Conservation (phyloP, 92 coral and sea anemone species). For the Galaxea fascicularis region DNA sequence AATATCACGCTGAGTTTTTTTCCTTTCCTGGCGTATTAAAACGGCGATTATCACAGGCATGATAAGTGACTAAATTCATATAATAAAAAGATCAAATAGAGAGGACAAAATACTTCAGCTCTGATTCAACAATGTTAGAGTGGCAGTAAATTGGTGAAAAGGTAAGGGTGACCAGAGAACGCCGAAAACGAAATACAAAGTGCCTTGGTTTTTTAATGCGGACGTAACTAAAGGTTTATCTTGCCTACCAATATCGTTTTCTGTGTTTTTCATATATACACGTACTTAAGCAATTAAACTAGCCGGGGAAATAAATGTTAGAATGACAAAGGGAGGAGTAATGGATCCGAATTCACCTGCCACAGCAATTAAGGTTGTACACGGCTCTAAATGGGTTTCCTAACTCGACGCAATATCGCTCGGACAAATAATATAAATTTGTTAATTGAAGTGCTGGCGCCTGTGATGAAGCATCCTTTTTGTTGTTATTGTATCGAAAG, state of each 20-base stretch:
- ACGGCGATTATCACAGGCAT: conserved; percentile 14
- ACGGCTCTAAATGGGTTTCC: conserved; percentile 51
- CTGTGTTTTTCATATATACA: conserved; percentile 48
- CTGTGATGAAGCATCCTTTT: conserved; percentile 2
- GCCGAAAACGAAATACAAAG: not conserved
- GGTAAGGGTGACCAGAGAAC: not conserved
- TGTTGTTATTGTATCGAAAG: not conserved
- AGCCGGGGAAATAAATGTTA: conserved; percentile 8
- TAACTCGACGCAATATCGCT: conserved; percentile 37
- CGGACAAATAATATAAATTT: conserved; percentile 30
- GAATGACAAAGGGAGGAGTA: conserved; percentile 24
- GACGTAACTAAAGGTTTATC: conserved; percentile 27
- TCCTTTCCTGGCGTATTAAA: not conserved
- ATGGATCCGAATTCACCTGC: conserved; percentile 21
- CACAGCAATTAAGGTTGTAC: conserved; percentile 18
- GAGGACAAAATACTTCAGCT: conserved; percentile 11
- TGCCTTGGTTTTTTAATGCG: conserved; percentile 12
- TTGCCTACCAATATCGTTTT: conserved; percentile 38
- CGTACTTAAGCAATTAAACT: conserved; percentile 53
- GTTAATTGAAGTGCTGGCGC: conserved; percentile 45
- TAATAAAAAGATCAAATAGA: conserved; percentile 48
- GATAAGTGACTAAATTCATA: conserved; percentile 33
- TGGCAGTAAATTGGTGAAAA: not conserved
- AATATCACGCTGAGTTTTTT: conserved; percentile 23
- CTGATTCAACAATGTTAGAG: conserved; percentile 9